Conservation (phyloP, 2,797 vertebrate genomes). For the Nannoperca obscura region DNA sequence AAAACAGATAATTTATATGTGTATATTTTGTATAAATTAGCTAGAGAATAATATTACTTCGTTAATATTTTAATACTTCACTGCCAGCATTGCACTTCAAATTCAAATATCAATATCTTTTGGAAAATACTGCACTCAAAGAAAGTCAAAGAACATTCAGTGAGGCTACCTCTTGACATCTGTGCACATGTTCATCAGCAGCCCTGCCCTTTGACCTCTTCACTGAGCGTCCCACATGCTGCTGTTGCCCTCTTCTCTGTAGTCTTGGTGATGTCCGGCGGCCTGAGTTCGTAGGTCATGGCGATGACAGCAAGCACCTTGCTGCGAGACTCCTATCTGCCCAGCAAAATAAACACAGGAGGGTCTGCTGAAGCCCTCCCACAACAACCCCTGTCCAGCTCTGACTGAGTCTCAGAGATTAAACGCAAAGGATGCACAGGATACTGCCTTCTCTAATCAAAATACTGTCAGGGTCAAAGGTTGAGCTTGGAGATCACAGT, state of each 20-base stretch:
- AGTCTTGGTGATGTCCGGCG: conserved; percentile 73
- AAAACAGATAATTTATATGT: not conserved
- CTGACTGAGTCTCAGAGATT: conserved; percentile 72
- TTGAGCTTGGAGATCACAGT: conserved; percentile 77
- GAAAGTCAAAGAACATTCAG: conserved; percentile 18
- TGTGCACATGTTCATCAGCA: conserved; percentile 71
- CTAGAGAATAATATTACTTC: not conserved
- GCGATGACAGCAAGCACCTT: conserved; percentile 87
- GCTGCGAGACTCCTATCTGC: conserved; percentile 82
- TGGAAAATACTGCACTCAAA: not conserved
- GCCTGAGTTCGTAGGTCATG: conserved; percentile 83
- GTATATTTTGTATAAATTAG: not conserved
- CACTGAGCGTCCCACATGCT: conserved; percentile 70
- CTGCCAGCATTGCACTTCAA: not conserved
- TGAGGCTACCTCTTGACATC: conserved; percentile 66
- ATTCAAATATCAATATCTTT: not conserved
- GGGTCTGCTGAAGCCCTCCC: conserved; percentile 66
- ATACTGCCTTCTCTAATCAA: conserved; percentile 76
- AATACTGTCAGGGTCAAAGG: conserved; percentile 82
- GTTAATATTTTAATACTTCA: not conserved
- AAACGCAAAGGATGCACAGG: conserved; percentile 75
- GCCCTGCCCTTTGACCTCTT: conserved; percentile 76
- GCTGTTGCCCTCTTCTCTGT: conserved; percentile 64
- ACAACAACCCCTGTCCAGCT: conserved; percentile 67
- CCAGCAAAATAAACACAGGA: conserved; percentile 84